These are phyloP conservation scores for Opisthograptis luteolata DNA, from an alignment of 2,888 invertebrate genomes.

Conservation along the genomic window DNA sequence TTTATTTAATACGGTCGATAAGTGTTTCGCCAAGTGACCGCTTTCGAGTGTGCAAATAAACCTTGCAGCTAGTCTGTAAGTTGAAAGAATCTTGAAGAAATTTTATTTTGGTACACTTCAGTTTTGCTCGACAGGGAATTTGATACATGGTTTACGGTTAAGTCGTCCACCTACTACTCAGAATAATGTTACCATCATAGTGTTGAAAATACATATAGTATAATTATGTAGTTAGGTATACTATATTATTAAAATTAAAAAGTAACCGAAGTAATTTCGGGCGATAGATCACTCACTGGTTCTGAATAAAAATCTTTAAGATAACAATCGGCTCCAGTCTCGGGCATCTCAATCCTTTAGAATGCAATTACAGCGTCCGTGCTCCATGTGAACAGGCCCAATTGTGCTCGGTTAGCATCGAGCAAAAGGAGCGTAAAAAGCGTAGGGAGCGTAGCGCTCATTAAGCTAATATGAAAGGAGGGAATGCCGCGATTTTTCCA, in stretches of 20 bases:
- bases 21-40: conserved; percentile 11
- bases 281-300: no score
- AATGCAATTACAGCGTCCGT: conserved; percentile 20
- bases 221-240: no score
- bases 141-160: no score
- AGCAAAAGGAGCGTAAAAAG: conserved; percentile 31
- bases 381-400: conserved; percentile 19
- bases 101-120: no score
- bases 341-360: conserved; percentile 10
- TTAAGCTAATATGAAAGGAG: conserved; percentile 73
- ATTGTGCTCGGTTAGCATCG: conserved; percentile 7
- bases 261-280: no score
- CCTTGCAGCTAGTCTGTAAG: not conserved
- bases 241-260: no score
- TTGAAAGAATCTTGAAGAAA: no score
- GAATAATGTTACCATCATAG: no score
- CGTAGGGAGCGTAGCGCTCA: conserved; percentile 52
- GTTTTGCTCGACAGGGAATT: no score
- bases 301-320: not conserved
- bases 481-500: conserved; percentile 58
- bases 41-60: conserved; percentile 5
- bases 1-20: conserved; percentile 25
- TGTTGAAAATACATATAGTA: no score
- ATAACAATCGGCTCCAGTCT: conserved; percentile 29
- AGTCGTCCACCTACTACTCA: no score